Percentiles rank a stretch among this genome's conserved stretches.
Conservation (phyloP, 2,113 vertebrate species). For the Suncus etruscus region DNA sequence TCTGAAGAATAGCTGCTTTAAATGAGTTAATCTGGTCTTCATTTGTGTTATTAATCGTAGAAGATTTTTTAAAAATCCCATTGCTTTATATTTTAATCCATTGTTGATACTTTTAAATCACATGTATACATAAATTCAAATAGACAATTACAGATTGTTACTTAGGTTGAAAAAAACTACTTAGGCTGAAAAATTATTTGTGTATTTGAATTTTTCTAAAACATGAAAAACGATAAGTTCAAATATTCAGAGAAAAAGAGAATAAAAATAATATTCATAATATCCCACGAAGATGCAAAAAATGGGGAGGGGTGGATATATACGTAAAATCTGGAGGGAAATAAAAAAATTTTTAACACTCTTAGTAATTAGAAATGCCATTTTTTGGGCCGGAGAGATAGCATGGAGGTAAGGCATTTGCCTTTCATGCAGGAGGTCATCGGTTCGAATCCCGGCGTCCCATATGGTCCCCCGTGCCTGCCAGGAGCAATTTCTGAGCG, state of each 20-base stretch:
- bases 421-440: too few relatives aligned
- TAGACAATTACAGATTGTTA: not conserved
- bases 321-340: not conserved
- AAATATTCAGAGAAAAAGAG: not conserved
- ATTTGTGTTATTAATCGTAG: conserved; percentile 54
- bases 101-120: not conserved
- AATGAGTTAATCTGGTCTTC: conserved; percentile 57
- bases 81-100: conserved; percentile 49
- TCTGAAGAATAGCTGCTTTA: conserved; percentile 33
- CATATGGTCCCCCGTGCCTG: too few relatives aligned
- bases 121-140: conserved; percentile 23
- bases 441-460: too few relatives aligned
- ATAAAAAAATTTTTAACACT: not conserved
- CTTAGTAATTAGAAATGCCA: not conserved
- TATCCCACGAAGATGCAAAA: too few relatives aligned
- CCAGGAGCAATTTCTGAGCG: too few relatives aligned
- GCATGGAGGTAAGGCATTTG: too few relatives aligned
- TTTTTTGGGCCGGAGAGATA: too few relatives aligned
- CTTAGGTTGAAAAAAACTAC: conserved; percentile 39
- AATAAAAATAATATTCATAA: too few relatives aligned
- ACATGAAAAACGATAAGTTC: not conserved
- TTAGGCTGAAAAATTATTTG: conserved; percentile 28
- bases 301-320: not conserved
- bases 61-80: conserved; percentile 12
- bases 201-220: conserved; percentile 22